phyloP scores from a whole-genome alignment of 2,113 vertebrate species.

The Oceanodroma tethys region DNA sequence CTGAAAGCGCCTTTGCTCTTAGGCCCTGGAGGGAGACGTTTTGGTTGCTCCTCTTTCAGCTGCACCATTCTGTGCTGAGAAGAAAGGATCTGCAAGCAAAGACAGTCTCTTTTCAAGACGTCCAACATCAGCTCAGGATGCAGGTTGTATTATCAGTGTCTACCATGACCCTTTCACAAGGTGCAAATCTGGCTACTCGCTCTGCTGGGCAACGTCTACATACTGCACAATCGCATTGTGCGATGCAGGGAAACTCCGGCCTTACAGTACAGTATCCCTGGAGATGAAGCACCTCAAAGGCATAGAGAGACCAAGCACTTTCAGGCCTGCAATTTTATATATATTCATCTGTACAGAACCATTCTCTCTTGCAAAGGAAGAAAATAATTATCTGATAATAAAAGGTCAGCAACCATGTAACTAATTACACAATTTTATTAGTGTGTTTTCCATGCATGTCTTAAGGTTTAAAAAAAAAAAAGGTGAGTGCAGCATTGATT shows the following conservation, averaged over 20 bases:
- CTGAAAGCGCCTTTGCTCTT: background rate
- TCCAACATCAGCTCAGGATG: background rate
- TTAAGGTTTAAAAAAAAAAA: background rate
- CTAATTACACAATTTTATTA: background rate
- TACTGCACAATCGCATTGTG: accelerated
- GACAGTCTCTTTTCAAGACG: no score
- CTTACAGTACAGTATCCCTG: accelerated
- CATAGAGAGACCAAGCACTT: background rate
- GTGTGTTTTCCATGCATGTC: background rate
- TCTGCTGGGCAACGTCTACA: accelerated
- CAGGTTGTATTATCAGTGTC: no score
- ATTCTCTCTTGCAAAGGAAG: background rate
- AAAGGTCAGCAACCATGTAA: background rate
- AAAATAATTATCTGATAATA: background rate
- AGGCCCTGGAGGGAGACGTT: background rate
- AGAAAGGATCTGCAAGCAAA: background rate
- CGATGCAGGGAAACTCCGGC: background rate
- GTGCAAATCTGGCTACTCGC: background rate
- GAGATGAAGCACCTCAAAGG: background rate
- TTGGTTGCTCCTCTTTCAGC: no score
- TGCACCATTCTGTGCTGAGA: background rate
- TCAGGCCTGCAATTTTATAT: background rate
- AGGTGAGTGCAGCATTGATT: no score
- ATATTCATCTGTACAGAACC: background rate
- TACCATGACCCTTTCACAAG: no score